These are phyloP conservation scores for Aphaenogaster rudis DNA, from an alignment of 1,140 invertebrate genomes.

Conservation along the genomic window DNA sequence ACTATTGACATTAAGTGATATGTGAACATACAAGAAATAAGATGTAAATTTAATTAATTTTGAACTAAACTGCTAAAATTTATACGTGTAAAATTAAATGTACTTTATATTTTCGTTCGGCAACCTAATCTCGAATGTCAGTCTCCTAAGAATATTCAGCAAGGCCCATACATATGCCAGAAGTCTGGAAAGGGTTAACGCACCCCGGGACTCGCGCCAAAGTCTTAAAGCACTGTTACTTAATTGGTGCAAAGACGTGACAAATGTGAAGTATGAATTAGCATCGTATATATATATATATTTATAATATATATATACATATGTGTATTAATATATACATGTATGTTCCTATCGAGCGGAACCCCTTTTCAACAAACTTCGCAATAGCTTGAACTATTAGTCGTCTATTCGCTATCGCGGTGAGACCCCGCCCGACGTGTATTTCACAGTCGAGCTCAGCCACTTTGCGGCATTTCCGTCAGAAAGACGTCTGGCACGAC, in stretches of 20 bases:
- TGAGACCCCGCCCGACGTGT: constrained; percentile 15
- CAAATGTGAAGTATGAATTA: constrained; percentile 45
- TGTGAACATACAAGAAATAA: background rate
- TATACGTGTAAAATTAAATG: background rate
- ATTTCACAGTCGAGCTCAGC: constrained; percentile 58
- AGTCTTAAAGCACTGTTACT: constrained; percentile 32
- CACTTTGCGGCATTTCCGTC: constrained; percentile 50
- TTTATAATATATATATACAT: background rate
- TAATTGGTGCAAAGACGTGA: constrained; percentile 24
- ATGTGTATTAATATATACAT: background rate
- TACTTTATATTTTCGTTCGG: background rate
- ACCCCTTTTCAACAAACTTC: constrained; percentile 38
- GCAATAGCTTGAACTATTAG: constrained; percentile 55
- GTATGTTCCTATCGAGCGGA: background rate
- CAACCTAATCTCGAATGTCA: constrained; percentile 5
- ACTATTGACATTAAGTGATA: background rate
- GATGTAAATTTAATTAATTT: background rate
- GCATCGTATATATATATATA: background rate
- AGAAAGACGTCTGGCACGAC: constrained; percentile 53
- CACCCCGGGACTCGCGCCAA: constrained; percentile 37
- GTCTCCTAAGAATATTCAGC: background rate
- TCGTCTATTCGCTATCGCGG: constrained; percentile 17
- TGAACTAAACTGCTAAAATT: constrained; percentile 1
- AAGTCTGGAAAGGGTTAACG: constrained; percentile 11
- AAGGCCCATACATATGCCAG: background rate